Evolutionary conservation across 2,888 invertebrate genomes (phyloP).

Genomic region (Therioaphis trifolii): DNA sequence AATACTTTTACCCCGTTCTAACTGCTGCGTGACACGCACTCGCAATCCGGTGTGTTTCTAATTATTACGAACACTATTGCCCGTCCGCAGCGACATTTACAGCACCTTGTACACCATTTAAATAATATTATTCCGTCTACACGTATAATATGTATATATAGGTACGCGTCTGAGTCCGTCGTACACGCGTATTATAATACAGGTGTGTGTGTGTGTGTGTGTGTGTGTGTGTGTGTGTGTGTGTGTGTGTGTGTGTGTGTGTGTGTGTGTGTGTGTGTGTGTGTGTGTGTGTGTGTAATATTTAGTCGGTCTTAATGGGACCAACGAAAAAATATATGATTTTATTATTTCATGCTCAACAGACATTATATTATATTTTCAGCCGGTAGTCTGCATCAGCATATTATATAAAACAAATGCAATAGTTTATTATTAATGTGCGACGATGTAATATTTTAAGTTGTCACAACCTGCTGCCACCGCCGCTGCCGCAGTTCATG

Average conservation of each 20-base stretch:
- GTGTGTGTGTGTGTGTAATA: background rate
- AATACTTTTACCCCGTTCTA: slow-evolving; percentile 13
- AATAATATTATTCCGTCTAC: slow-evolving; percentile 21
- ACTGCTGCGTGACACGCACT: slow-evolving; percentile 54
- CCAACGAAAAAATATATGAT: slow-evolving; percentile 24
- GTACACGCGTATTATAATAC: background rate
- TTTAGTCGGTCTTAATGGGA: slow-evolving; percentile 15
- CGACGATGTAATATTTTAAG: slow-evolving; percentile 24
- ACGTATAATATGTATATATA: too few species aligned
- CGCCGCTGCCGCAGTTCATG: background rate
- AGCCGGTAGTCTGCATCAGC: background rate
- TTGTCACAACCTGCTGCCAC: background rate
- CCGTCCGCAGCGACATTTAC: slow-evolving; percentile 36
- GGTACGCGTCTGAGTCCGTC: background rate
- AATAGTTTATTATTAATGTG: slow-evolving; percentile 13
- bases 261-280: background rate
- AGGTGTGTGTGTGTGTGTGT: too few species aligned
- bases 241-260: background rate
- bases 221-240: background rate
- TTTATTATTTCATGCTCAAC: slow-evolving; percentile 52
- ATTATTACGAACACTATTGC: slow-evolving; percentile 44
- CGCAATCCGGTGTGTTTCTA: slow-evolving; percentile 50
- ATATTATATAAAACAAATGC: slow-evolving; percentile 19
- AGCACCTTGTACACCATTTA: slow-evolving; percentile 50
- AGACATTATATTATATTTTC: slow-evolving; percentile 37